phyloP scores from a whole-genome alignment of 2,797 vertebrate species.

The Cuniculus paca region DNA sequence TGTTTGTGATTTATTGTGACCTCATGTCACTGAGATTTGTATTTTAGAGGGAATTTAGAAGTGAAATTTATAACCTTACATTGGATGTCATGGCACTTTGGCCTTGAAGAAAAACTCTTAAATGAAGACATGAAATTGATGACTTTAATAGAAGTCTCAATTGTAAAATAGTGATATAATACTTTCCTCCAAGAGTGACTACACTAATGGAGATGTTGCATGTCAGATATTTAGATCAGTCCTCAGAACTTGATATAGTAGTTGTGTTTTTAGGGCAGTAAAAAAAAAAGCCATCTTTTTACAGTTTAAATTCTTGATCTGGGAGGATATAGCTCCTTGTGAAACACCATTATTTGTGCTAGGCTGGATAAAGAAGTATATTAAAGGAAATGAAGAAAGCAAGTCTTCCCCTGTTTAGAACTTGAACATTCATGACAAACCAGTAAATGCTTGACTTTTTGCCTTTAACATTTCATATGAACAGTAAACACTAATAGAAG shows the following conservation, averaged over 20 bases:
- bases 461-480: neutral
- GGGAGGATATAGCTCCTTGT: neutral
- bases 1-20: neutral
- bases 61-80: neutral
- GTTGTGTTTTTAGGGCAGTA: neutral
- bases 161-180: neutral
- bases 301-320: neutral
- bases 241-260: neutral
- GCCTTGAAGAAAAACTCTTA: neutral
- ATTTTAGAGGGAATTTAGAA: neutral
- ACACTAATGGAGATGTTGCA: neutral
- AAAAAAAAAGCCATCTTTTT: neutral
- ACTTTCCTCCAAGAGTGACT: neutral
- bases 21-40: neutral
- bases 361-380: neutral
- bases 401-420: neutral
- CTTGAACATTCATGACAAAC: neutral
- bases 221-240: neutral
- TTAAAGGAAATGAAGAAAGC: neutral
- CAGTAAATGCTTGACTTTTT: neutral
- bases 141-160: neutral
- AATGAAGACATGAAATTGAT: neutral
- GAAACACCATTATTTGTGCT: neutral
- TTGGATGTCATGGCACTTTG: neutral
- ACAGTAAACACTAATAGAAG: neutral